Evolutionary conservation across 2,113 vertebrate genomes (phyloP).

Genomic region (Saimiri boliviensis): DNA sequence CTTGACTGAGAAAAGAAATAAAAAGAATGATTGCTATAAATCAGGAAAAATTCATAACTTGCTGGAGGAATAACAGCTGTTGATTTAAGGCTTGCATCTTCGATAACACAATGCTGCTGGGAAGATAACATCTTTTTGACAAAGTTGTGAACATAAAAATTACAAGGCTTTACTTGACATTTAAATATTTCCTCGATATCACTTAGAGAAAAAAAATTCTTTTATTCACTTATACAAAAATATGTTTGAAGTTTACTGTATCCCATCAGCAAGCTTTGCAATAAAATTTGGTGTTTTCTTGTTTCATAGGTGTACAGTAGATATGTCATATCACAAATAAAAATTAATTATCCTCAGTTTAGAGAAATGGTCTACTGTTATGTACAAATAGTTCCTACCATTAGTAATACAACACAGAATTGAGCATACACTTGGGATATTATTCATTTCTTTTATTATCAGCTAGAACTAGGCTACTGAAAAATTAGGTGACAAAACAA

Average conservation of each 20-base stretch:
- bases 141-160: slow-evolving; percentile 84
- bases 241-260: slow-evolving; percentile 41
- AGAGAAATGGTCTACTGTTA: slow-evolving; percentile 68
- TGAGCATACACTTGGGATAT: not conserved
- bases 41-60: slow-evolving; percentile 85
- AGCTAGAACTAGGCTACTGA: slow-evolving; percentile 63
- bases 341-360: slow-evolving; percentile 77
- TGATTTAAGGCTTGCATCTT: slow-evolving; percentile 86
- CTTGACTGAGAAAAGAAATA: slow-evolving; percentile 73
- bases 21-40: slow-evolving; percentile 78
- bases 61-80: slow-evolving; percentile 85
- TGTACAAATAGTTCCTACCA: slow-evolving; percentile 27
- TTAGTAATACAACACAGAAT: slow-evolving; percentile 60
- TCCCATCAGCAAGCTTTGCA: slow-evolving; percentile 75
- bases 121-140: slow-evolving; percentile 84
- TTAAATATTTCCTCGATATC: slow-evolving; percentile 81
- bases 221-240: slow-evolving; percentile 61
- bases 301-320: not conserved
- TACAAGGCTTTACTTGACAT: slow-evolving; percentile 78
- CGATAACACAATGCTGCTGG: slow-evolving; percentile 78
- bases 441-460: slow-evolving; percentile 55
- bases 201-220: slow-evolving; percentile 78
- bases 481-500: slow-evolving; percentile 73
- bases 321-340: slow-evolving; percentile 75
- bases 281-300: slow-evolving; percentile 78